phyloP scores from a whole-genome alignment of 2,888 invertebrate species.

The Cabera pusaria region DNA sequence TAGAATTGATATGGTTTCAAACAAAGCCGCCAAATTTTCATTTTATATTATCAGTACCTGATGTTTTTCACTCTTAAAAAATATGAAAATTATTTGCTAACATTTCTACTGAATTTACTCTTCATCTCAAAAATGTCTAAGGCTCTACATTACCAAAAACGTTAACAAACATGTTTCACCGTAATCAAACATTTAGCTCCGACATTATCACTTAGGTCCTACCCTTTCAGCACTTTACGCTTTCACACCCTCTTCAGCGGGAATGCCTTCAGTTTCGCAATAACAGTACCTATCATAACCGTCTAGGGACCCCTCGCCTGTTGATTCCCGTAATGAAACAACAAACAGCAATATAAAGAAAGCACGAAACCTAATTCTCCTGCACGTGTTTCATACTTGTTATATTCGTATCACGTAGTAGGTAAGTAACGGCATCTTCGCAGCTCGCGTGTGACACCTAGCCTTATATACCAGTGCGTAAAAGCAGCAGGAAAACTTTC shows the following conservation, averaged over 20 bases:
- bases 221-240: neutral
- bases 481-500: no score
- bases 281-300: constrained; percentile 25
- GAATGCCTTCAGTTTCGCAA: constrained; percentile 20
- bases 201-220: neutral
- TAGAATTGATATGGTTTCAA: no score
- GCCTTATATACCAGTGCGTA: no score
- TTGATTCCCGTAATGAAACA: constrained; percentile 42
- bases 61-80: no score
- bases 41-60: no score
- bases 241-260: constrained; percentile 3
- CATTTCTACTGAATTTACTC: no score
- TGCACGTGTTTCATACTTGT: constrained; percentile 53
- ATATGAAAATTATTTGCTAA: no score
- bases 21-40: no score
- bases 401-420: constrained; percentile 67
- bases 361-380: constrained; percentile 61
- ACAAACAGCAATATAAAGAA: constrained; percentile 44
- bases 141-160: no score
- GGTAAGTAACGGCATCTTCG: constrained; percentile 76
- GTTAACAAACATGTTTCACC: no score
- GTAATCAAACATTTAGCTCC: neutral
- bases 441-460: constrained; percentile 67
- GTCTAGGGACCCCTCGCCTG: constrained; percentile 30
- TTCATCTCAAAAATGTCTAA: no score